These are phyloP conservation scores for Cherax destructor DNA, from an alignment of 1,140 invertebrate species.

Conservation along the genomic window DNA sequence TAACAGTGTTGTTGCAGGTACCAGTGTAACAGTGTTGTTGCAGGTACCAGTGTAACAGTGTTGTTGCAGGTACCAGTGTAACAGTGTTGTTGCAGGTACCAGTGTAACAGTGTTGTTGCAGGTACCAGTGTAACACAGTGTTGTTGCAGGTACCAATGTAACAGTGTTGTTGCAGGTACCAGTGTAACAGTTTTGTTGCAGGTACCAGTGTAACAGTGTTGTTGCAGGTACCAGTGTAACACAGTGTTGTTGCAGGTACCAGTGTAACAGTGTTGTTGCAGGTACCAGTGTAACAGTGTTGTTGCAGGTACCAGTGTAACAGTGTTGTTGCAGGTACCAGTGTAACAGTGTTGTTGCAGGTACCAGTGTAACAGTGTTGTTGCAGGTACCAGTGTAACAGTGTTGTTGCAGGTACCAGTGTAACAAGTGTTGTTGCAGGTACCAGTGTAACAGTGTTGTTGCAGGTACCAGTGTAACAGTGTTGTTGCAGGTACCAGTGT, in stretches of 20 bases:
- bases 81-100: too few species aligned
- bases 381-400: slow-evolving; percentile 52
- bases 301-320: too few species aligned
- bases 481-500: slow-evolving; percentile 44
- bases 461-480: too few species aligned
- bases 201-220: too few species aligned
- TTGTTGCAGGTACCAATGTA: too few species aligned
- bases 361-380: background rate
- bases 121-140: slow-evolving; percentile 61
- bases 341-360: slow-evolving; percentile 35
- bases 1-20: slow-evolving; percentile 19
- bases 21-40: slow-evolving; percentile 53
- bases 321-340: slow-evolving; percentile 32
- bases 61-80: slow-evolving; percentile 49
- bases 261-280: background rate
- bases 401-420: too few species aligned
- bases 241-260: too few species aligned
- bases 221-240: slow-evolving; percentile 53
- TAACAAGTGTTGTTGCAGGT: slow-evolving; percentile 24
- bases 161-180: slow-evolving; percentile 29
- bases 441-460: slow-evolving; percentile 48
- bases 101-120: background rate
- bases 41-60: too few species aligned
- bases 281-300: slow-evolving; percentile 55
- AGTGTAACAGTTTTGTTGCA: slow-evolving; percentile 43